phyloP scores from a whole-genome alignment of 2,797 vertebrate species.

The Schizopygopsis pylzovi region DNA sequence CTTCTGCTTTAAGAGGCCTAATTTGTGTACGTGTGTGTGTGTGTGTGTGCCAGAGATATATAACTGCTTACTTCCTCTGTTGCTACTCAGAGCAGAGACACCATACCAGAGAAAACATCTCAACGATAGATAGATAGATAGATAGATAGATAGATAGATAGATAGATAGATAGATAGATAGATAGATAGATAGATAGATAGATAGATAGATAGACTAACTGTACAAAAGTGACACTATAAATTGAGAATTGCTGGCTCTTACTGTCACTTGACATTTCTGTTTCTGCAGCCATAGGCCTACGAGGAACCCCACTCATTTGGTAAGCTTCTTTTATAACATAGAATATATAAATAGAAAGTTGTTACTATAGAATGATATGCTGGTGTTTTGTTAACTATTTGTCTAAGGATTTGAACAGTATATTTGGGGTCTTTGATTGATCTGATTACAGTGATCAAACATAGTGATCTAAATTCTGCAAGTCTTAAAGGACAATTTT shows the following conservation, averaged over 20 bases:
- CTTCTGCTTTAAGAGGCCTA: conserved; percentile 53
- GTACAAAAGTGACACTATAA: not conserved
- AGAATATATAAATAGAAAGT: not conserved
- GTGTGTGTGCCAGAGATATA: not conserved
- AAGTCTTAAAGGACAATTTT: not conserved
- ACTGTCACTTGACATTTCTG: not conserved
- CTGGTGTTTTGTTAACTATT: not conserved
- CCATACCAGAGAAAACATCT: not conserved
- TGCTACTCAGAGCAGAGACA: conserved; percentile 1
- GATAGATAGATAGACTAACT: not conserved
- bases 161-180: not conserved
- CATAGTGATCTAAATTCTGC: not conserved
- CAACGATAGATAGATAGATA: not conserved
- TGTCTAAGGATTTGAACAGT: not conserved
- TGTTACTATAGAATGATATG: not conserved
- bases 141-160: not conserved
- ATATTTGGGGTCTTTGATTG: not conserved
- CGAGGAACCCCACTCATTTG: not conserved
- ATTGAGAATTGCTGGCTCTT: not conserved
- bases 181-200: not conserved
- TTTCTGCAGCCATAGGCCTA: not conserved
- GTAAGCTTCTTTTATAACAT: conserved; percentile 13
- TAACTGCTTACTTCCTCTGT: conserved; percentile 54
- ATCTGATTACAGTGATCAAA: not conserved
- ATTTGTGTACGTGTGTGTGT: conserved; percentile 21